These are phyloP conservation scores for Leucophenga varia DNA, from an alignment of 1,140 invertebrate species.

Conservation along the genomic window DNA sequence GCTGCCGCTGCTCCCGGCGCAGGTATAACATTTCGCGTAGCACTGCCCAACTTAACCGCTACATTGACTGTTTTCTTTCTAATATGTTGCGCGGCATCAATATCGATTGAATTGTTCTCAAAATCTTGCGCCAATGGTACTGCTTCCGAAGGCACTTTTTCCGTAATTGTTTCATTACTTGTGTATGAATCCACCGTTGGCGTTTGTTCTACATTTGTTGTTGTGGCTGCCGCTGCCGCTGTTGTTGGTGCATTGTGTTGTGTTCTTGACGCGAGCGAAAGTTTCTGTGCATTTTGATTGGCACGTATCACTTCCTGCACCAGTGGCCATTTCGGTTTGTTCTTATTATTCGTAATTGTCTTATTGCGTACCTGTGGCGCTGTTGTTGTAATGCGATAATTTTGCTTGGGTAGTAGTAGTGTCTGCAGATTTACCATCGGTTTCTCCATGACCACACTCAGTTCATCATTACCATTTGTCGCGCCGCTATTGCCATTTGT, in stretches of 20 bases:
- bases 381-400: slow-evolving; percentile 31
- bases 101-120: slow-evolving; percentile 53
- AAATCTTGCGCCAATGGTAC: slow-evolving; percentile 42
- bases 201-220: neutral
- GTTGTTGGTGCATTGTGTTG: neutral
- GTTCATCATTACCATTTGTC: slow-evolving; percentile 28
- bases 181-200: neutral
- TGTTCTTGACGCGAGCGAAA: slow-evolving; percentile 15
- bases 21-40: no score
- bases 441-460: slow-evolving; percentile 45
- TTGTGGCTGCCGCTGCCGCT: neutral
- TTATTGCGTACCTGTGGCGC: slow-evolving; percentile 28
- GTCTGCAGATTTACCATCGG: slow-evolving; percentile 29
- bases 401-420: slow-evolving; percentile 16
- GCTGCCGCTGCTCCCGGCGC: slow-evolving; percentile 10
- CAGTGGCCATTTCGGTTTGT: slow-evolving; percentile 45
- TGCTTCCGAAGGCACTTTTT: slow-evolving; percentile 30
- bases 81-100: slow-evolving; percentile 43
- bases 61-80: slow-evolving; percentile 8
- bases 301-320: slow-evolving; percentile 32
- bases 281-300: slow-evolving; percentile 23
- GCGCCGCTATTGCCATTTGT: no score
- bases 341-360: slow-evolving; percentile 44
- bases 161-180: slow-evolving; percentile 27
- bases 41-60: no score